Percentiles rank a stretch among this genome's conserved stretches.
phyloP scores from a whole-genome alignment of 2,888 invertebrate species.

The Calliphora vomitoria region DNA sequence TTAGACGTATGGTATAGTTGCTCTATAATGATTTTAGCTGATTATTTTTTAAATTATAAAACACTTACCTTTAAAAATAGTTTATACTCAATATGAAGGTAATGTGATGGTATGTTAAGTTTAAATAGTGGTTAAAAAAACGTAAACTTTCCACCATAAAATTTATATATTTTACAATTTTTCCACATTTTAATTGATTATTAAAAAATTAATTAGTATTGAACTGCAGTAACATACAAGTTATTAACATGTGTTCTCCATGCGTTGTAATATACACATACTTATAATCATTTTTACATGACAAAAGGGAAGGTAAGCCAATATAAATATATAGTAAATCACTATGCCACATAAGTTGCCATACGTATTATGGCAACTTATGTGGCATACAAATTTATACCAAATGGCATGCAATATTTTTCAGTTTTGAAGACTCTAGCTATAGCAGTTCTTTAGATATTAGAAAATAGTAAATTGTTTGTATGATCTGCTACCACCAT shows the following conservation, averaged over 20 bases:
- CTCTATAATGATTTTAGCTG: not conserved
- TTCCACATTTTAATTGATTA: slow-evolving; percentile 64
- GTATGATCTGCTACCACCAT: no score
- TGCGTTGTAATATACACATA: not conserved
- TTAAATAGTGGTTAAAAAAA: not conserved
- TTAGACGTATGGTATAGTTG: not conserved
- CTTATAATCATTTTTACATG: not conserved
- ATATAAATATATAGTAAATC: not conserved
- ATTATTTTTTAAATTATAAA: not conserved
- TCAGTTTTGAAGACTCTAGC: no score
- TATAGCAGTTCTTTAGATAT: no score
- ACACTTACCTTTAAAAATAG: not conserved
- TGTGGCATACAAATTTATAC: no score
- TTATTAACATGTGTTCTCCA: slow-evolving; percentile 10
- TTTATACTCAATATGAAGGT: not conserved
- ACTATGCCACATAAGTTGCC: no score
- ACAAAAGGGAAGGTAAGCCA: slow-evolving; percentile 3
- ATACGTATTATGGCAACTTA: no score
- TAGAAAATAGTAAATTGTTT: no score
- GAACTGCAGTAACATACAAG: slow-evolving; percentile 53
- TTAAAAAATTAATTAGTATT: slow-evolving; percentile 67
- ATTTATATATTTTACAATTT: slow-evolving; percentile 23
- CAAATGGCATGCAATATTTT: no score
- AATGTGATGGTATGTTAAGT: not conserved
- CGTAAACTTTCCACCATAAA: not conserved